A percentile compares a stretch with the other conserved stretches of the same genome.
phyloP scores from a whole-genome alignment of 2,113 vertebrate species.

The Trachemys scripta region DNA sequence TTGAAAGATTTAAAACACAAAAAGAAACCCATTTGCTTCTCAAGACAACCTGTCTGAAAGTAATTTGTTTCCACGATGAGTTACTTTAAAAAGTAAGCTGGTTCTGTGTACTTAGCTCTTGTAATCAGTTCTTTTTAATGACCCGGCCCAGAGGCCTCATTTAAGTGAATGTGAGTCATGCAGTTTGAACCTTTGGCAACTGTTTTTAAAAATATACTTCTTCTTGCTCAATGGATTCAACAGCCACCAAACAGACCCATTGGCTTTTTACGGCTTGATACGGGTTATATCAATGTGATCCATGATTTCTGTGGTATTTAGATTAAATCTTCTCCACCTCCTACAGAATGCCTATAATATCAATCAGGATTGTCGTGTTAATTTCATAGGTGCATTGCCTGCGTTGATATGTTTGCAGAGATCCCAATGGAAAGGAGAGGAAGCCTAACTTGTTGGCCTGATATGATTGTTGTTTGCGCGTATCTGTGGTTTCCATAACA shows the following conservation, averaged over 20 bases:
- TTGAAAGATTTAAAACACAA: background rate
- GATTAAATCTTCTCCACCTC: background rate
- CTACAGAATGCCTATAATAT: no score
- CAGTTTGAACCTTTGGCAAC: background rate
- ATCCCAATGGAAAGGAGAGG: background rate
- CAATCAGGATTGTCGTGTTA: no score
- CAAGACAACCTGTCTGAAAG: background rate
- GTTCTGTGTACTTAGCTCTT: background rate
- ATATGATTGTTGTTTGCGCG: background rate
- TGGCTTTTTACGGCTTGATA: background rate
- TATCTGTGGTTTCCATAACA: no score
- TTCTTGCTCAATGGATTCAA: background rate
- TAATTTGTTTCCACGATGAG: background rate
- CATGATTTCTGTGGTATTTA: background rate
- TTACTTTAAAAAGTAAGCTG: background rate
- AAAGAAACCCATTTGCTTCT: background rate
- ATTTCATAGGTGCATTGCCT: no score
- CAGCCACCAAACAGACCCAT: background rate
- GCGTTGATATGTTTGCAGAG: no score
- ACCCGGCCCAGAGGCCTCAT: background rate
- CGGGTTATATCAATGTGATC: background rate
- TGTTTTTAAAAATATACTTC: background rate
- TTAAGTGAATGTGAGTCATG: background rate
- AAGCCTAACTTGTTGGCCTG: background rate
- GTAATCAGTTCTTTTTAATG: background rate